Evolutionary conservation across 2,113 vertebrate genomes (phyloP), one percentile per base, ranked within the genome.

Genomic region (Colistium nudipinnis): DNA sequence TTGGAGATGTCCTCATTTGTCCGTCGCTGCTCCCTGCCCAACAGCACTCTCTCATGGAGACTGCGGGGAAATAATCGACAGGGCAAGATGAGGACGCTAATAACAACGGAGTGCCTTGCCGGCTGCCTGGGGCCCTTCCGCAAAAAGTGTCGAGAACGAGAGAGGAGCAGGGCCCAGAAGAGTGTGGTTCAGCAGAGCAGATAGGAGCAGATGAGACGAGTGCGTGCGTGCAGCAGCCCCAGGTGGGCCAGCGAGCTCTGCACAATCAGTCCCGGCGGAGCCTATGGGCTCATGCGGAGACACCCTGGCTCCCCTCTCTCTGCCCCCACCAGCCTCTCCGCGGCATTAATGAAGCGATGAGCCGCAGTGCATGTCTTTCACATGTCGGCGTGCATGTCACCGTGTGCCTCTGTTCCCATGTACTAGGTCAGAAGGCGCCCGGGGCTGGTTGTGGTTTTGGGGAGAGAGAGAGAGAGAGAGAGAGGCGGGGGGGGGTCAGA

Each of bases 41-140:
- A 81, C 76, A 81, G 82, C 87, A 71, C 84, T 81, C 80, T 84
- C 87, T 85, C 78, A 81, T 78, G 83, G 80, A 69, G 70, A 51
- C 31, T 6, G 33, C 1, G 36, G 53, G 75, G 25, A 86, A 76
- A 76, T 69, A 54, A 74, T 74, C 33, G 61, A 22, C 61, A 38
- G 56, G 48, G 71, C 24, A n/a, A n/a, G n/a, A n/a, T n/a, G 36
- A 74, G 48, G 84, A 76, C 47, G 76, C 72, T 74, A 65, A 78
- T 78, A 69, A 77, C 76, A 62, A 57, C 19, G 12, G 63, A 62
- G 69, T 11, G 0, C 61, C 77, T 73, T 30, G 55, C 56, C 12
- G 43, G 83, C 83, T 69, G 33, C 57, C 56, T 24, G 16, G 1
- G 45, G 28, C 59, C 48, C 82, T 72, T 28, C 57, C 79, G 33